These are phyloP conservation scores for Pholis gunnellus DNA, from an alignment of 2,113 vertebrate genomes.

Conservation along the genomic window DNA sequence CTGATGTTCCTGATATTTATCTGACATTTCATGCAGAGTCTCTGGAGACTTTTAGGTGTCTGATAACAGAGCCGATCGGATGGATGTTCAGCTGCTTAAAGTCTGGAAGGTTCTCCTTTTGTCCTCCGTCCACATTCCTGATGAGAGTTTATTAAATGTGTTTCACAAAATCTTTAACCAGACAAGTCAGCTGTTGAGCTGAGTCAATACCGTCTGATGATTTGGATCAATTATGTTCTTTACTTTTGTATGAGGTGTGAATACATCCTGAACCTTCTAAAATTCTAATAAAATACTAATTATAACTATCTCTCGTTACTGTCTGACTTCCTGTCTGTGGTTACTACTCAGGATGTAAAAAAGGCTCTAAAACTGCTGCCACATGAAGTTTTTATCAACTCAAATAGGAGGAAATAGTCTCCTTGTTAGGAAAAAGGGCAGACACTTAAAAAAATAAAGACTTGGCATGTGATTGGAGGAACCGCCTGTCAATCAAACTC, in stretches of 20 bases:
- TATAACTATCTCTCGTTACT: no score
- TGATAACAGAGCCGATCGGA: slow-evolving; percentile 13
- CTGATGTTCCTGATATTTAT: slow-evolving; percentile 48
- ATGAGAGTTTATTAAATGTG: neutral
- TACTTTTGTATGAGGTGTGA: neutral
- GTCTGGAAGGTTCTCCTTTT: neutral
- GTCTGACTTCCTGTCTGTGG: no score
- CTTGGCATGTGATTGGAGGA: no score
- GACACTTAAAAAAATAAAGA: no score
- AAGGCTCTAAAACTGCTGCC: neutral
- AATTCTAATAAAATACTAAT: neutral
- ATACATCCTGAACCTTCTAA: neutral
- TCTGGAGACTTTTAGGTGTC: neutral
- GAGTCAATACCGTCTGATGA: neutral
- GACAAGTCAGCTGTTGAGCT: no score
- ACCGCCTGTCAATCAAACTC: no score
- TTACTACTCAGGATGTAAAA: no score
- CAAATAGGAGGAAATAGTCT: no score
- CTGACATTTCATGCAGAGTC: slow-evolving; percentile 53
- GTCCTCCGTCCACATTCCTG: neutral
- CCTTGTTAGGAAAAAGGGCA: no score
- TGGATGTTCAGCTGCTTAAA: slow-evolving; percentile 13
- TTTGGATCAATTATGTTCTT: neutral
- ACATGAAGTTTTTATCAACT: neutral
- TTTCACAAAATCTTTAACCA: neutral